Base-by-base conservation (phyloP, 2,888 invertebrate species). In the Hirudinaria manillensis region DNA sequence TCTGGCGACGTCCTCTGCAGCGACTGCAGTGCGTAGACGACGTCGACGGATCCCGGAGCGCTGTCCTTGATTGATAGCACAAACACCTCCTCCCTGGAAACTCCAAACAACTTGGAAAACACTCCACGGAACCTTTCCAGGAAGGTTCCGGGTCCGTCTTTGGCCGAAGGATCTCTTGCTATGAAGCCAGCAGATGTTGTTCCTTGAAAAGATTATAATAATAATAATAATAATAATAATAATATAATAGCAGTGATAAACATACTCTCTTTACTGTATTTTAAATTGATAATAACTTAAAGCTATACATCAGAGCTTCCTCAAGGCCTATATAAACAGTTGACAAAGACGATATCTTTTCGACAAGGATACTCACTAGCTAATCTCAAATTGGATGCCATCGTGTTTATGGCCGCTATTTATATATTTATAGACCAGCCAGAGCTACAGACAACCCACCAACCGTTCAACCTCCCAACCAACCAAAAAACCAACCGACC, bases 101-200 rank as follows among this genome's bases (percentile, higher is more conserved):
- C 13, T 7, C 45, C 45, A 45, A 45, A 16, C 16, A 45, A 16
- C 1, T 38, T 21, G 19, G 72, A 51, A 51, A 72, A 19, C 53
- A 72, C 13, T 24, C 24, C 13, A 4, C 21, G 16, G n/a, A 72
- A 72, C 27, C 27, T 55, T 51, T 72, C 72, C 24, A 72, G 24
- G 21, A 29, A 16, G 53, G 55, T 72, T 16, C 2, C 10, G 1
- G 45, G 45, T 45, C 45, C 32, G 3, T 32, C 24, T 3, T 24
- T 29, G 61, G 19, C 7, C 10, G 61, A 27, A 6, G 61, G 24
- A 27, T 61, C 19, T 19, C n/a, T 61, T 61, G 13, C n/a, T 27
- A 61, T 61, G 29, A 61, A 61, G 61, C 29, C 61, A 19, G n/a
- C 10, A 16, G 61, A 24, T 2, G 61, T 61, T 61, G 61, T 61